Conservation (phyloP, 2,888 invertebrate species). For the Ichneumon xanthorius region DNA sequence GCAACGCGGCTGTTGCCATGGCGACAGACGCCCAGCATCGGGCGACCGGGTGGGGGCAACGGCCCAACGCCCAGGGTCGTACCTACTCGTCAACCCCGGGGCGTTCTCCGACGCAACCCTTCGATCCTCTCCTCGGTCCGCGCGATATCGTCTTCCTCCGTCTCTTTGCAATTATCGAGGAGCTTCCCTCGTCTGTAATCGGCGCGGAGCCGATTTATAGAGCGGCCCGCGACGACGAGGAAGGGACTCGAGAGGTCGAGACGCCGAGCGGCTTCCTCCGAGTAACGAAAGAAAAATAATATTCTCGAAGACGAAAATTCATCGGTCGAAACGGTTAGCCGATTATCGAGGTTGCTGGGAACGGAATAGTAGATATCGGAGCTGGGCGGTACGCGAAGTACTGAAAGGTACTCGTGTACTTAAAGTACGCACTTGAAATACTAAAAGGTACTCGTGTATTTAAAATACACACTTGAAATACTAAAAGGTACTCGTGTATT, state of each 20-base stretch:
- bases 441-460: no score
- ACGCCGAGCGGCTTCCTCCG: neutral
- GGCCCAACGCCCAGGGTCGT: constrained; percentile 84
- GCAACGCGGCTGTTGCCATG: constrained; percentile 85
- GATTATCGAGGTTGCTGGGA: no score
- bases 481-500: no score
- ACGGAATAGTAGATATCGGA: no score
- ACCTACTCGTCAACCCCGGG: constrained; percentile 76
- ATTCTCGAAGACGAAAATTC: no score
- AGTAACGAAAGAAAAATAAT: neutral
- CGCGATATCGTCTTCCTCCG: neutral
- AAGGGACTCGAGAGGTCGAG: neutral
- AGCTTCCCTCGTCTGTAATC: constrained; percentile 15
- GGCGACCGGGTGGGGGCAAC: constrained; percentile 84
- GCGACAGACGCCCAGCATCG: constrained; percentile 85
- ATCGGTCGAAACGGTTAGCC: no score
- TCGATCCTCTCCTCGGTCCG: constrained; percentile 18
- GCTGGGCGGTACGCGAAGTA: no score
- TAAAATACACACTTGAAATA: no score
- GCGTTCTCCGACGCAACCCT: constrained; percentile 56
- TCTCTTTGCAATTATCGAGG: constrained; percentile 7
- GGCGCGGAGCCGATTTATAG: neutral
- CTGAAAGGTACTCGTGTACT: no score
- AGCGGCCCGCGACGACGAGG: neutral
- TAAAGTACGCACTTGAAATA: no score